phyloP scores from a whole-genome alignment of 2,113 vertebrate genomes.

The Panthera uncia region DNA sequence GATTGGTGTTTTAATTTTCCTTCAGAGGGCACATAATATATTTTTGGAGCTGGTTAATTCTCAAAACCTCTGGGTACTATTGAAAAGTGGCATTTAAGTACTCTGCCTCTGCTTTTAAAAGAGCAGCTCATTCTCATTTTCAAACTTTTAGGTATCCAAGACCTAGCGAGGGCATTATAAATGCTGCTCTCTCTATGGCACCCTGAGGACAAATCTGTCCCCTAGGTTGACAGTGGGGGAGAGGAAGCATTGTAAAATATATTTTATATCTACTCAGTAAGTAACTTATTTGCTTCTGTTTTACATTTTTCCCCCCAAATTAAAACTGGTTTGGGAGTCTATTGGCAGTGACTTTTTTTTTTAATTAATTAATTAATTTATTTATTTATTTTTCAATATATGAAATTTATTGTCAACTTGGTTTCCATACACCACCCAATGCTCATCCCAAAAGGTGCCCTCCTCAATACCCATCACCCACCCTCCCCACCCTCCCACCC shows the following conservation, averaged over 20 bases:
- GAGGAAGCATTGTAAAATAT: not conserved
- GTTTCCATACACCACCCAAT: too few species aligned
- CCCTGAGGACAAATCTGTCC: not conserved
- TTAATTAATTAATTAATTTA: too few species aligned
- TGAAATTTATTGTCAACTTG: too few species aligned
- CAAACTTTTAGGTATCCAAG: not conserved
- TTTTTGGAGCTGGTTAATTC: slow-evolving; percentile 44
- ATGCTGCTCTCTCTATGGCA: not conserved
- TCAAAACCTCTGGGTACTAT: slow-evolving; percentile 12
- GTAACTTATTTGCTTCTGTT: not conserved
- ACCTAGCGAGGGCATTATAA: not conserved
- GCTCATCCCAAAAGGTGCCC: too few species aligned
- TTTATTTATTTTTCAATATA: too few species aligned
- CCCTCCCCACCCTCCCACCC: too few species aligned
- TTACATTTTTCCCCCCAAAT: not conserved
- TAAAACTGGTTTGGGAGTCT: slow-evolving; percentile 14
- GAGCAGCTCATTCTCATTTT: not conserved
- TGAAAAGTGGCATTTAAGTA: slow-evolving; percentile 44
- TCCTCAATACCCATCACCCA: too few species aligned
- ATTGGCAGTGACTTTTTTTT: not conserved
- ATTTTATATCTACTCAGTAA: slow-evolving; percentile 12
- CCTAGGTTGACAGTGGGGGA: not conserved
- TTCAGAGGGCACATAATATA: not conserved
- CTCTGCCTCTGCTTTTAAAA: slow-evolving; percentile 38
- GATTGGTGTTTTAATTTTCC: slow-evolving; percentile 63